phyloP scores from a whole-genome alignment of 2,113 vertebrate species.

The Clinocottus analis region DNA sequence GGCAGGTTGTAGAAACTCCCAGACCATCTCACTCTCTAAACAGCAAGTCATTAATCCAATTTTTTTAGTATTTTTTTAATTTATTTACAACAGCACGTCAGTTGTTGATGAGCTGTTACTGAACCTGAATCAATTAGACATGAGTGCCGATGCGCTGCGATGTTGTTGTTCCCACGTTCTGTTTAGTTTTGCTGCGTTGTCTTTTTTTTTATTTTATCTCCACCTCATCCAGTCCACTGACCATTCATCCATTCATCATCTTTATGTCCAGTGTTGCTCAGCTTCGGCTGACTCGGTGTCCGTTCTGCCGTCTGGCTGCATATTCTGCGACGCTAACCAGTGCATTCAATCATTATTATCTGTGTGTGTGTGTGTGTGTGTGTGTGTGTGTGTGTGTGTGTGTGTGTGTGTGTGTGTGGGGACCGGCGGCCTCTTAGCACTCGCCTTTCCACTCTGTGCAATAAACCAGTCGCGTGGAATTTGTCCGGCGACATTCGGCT shows the following conservation, averaged over 20 bases:
- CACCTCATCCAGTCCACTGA: background rate
- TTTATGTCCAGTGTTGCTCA: background rate
- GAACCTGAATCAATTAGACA: background rate
- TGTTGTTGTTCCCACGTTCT: background rate
- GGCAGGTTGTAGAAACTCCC: background rate
- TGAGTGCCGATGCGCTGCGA: background rate
- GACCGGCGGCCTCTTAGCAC: too few relatives aligned
- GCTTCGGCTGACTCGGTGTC: background rate
- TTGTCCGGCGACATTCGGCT: background rate
- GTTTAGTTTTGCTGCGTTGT: background rate
- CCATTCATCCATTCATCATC: background rate
- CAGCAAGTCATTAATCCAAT: background rate
- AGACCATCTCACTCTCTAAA: background rate
- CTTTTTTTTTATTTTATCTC: background rate
- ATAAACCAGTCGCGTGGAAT: background rate
- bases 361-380: background rate
- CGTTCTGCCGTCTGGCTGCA: background rate
- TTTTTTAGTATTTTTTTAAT: too few relatives aligned
- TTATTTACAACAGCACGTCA: background rate
- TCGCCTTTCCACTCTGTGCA: background rate
- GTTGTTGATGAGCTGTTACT: background rate
- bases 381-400: background rate
- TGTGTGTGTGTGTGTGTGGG: too few relatives aligned
- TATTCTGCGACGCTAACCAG: background rate
- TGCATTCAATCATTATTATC: background rate